Conservation (phyloP, 2,888 invertebrate species). For the Nomada fabriciana region DNA sequence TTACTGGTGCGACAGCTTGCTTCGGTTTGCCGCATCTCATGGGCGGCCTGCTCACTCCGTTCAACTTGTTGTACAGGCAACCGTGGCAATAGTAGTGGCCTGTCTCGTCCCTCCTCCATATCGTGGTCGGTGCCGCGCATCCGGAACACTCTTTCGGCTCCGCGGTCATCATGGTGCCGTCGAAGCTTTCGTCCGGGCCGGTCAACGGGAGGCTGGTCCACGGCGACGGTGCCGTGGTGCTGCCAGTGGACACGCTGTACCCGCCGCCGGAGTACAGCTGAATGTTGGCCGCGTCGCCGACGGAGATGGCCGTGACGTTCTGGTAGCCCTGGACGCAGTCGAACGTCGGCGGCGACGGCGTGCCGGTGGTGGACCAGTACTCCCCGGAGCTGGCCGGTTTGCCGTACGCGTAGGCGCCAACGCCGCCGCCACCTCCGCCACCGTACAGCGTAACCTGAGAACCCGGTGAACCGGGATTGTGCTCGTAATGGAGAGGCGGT, state of each 20-base stretch:
- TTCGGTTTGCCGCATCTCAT: conserved; percentile 80
- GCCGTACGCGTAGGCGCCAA: conserved; percentile 9
- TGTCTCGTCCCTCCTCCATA: conserved; percentile 94
- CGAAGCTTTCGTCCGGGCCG: conserved; percentile 85
- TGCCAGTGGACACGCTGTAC: conserved; percentile 81
- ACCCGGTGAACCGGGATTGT: conserved; percentile 85
- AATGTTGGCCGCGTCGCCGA: conserved; percentile 76
- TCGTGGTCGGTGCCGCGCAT: conserved; percentile 89
- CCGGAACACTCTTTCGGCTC: conserved; percentile 91
- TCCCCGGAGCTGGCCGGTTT: conserved; percentile 69
- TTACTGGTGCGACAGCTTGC: conserved; percentile 79
- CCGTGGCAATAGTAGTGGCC: conserved; percentile 95
- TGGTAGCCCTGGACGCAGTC: conserved; percentile 81
- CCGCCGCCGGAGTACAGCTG: conserved; percentile 77
- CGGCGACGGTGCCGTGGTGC: conserved; percentile 85
- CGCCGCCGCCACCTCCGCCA: not conserved
- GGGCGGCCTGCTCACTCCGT: conserved; percentile 87
- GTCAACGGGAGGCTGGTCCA: conserved; percentile 85
- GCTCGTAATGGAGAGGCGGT: conserved; percentile 85
- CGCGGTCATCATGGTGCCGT: conserved; percentile 83
- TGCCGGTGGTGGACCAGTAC: conserved; percentile 72
- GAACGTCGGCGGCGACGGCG: conserved; percentile 72
- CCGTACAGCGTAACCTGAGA: conserved; percentile 88
- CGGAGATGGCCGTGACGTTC: conserved; percentile 76
- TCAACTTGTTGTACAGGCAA: conserved; percentile 87